Percentiles rank a stretch among this genome's conserved stretches.
Evolutionary conservation across 1,140 invertebrate genomes (phyloP).

Genomic region (Palaemon carinicauda): DNA sequence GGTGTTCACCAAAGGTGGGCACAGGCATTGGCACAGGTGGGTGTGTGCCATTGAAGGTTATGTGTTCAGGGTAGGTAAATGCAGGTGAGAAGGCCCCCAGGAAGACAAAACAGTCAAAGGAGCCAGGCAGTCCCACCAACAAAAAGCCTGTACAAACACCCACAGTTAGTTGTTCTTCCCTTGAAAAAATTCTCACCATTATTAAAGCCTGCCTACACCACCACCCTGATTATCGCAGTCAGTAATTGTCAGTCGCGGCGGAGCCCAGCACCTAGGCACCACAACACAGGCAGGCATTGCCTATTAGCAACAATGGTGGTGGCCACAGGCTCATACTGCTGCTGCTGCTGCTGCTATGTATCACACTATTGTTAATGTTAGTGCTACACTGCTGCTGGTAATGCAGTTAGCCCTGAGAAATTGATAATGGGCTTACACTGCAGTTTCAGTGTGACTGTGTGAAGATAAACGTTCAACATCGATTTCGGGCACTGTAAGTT

Average conservation of each 20-base stretch:
- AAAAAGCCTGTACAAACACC: constrained; percentile 27
- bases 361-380: constrained; percentile 48
- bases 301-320: constrained; percentile 49
- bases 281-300: constrained; percentile 45
- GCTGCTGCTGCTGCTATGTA: constrained; percentile 46
- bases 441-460: constrained; percentile 92
- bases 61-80: constrained; percentile 48
- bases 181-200: constrained; percentile 23
- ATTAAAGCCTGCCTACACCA: constrained; percentile 24
- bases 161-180: constrained; percentile 50
- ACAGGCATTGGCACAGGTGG: constrained; percentile 25
- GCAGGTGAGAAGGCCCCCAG: constrained; percentile 43
- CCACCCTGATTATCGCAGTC: constrained; percentile 53
- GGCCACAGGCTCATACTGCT: constrained; percentile 44
- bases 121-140: constrained; percentile 25
- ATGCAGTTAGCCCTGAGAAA: constrained; percentile 55
- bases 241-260: constrained; percentile 42
- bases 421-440: constrained; percentile 73
- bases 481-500: constrained; percentile 86
- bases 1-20: constrained; percentile 41
- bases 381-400: constrained; percentile 49
- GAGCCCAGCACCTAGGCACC: constrained; percentile 52
- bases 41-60: constrained; percentile 33
- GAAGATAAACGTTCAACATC: constrained; percentile 89
- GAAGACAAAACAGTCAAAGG: constrained; percentile 50